phyloP scores from a whole-genome alignment of 2,113 vertebrate species.

The Erinaceus europaeus region DNA sequence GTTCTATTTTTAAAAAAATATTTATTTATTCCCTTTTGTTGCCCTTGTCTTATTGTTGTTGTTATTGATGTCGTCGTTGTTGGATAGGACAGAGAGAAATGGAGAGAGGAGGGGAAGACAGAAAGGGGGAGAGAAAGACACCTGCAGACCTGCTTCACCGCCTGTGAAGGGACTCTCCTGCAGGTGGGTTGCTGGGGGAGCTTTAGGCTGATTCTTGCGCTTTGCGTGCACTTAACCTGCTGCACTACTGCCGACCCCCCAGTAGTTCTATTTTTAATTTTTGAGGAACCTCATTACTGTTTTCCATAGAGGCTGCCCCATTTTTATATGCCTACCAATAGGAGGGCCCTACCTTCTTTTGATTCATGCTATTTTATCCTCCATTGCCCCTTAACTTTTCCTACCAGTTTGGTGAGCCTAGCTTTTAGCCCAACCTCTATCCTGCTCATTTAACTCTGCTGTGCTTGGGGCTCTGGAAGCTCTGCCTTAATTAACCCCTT shows the following conservation, averaged over 20 bases:
- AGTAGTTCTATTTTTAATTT: not conserved
- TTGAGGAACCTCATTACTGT: not conserved
- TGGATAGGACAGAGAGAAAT: too few relatives aligned
- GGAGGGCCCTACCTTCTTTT: not conserved
- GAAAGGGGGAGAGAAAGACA: too few relatives aligned
- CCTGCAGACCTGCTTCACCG: too few relatives aligned
- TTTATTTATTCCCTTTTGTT: too few relatives aligned
- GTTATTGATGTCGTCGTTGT: too few relatives aligned
- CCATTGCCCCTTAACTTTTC: not conserved
- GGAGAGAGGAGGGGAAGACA: too few relatives aligned
- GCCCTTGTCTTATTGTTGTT: too few relatives aligned
- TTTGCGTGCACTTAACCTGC: too few relatives aligned
- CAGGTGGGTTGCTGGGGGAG: not conserved
- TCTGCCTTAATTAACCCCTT: fast-evolving
- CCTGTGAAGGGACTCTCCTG: not conserved
- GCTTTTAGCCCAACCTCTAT: too few relatives aligned
- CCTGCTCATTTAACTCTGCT: not conserved
- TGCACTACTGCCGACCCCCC: too few relatives aligned
- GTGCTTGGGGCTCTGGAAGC: not conserved
- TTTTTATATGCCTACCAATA: not conserved
- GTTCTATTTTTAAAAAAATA: too few relatives aligned
- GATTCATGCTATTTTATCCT: not conserved
- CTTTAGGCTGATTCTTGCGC: too few relatives aligned
- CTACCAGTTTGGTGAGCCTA: not conserved
- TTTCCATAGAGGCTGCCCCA: not conserved